Conservation (phyloP, 1,140 invertebrate species). For the Drosophila punjabiensis region DNA sequence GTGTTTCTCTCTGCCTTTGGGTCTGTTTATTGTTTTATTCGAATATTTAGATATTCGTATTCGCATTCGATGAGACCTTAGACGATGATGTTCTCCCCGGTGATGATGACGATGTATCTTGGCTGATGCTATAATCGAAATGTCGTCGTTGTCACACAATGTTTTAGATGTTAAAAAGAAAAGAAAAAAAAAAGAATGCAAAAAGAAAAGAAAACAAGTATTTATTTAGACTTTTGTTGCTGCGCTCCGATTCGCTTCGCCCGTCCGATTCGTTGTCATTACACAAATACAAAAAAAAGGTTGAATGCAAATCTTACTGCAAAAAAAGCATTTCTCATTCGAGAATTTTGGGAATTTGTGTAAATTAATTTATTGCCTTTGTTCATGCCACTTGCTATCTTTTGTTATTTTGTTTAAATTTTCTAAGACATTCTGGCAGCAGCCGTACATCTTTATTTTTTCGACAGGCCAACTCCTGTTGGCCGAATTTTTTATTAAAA, state of each 20-base stretch:
- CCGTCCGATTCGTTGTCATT: slow-evolving; percentile 48
- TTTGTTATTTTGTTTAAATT: slow-evolving; percentile 44
- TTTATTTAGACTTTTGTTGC: slow-evolving; percentile 54
- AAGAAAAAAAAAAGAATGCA: neutral
- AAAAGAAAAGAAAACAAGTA: slow-evolving; percentile 19
- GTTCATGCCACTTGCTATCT: slow-evolving; percentile 62
- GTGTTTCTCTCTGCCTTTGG: slow-evolving; percentile 5
- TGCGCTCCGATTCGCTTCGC: slow-evolving; percentile 73
- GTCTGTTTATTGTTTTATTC: slow-evolving; percentile 40
- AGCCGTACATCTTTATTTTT: slow-evolving; percentile 7
- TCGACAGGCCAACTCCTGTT: slow-evolving; percentile 3
- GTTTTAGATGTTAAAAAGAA: slow-evolving; percentile 25
- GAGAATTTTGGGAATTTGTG: slow-evolving; percentile 71
- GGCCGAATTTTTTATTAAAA: slow-evolving; percentile 6
- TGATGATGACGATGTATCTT: slow-evolving; percentile 31
- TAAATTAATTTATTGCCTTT: slow-evolving; percentile 77
- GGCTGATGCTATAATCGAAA: slow-evolving; percentile 78
- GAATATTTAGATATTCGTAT: slow-evolving; percentile 15
- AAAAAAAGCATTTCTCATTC: slow-evolving; percentile 49
- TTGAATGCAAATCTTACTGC: slow-evolving; percentile 52
- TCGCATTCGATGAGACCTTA: slow-evolving; percentile 12
- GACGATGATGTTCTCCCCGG: slow-evolving; percentile 14
- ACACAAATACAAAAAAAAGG: slow-evolving; percentile 28
- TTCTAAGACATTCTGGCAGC: slow-evolving; percentile 35
- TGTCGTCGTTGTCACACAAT: slow-evolving; percentile 60